Evolutionary conservation across 2,113 vertebrate species (phyloP), one percentile per base, ranked within the genome.

Genomic region (Cromileptes altivelis): DNA sequence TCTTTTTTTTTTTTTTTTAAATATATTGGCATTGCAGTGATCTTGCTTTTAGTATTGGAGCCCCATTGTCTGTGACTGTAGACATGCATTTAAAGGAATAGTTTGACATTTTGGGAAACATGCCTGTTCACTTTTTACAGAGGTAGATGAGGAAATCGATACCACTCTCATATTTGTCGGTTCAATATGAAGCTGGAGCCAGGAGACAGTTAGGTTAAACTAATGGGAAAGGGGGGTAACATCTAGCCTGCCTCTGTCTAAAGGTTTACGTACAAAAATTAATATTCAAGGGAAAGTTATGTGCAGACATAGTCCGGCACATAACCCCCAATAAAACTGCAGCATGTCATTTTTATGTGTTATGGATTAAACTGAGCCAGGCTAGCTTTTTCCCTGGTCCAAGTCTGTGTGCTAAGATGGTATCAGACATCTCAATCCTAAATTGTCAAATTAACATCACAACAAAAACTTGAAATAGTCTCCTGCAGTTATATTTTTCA

Each of bases 181-280:
- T 60, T 40, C 30, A 70, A 40, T 78, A 27, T 40, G 9, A 60
- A 70, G 10, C 45, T 40, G 19, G 76, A 78, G 56, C 45, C 45
- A 61, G 45, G 21, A 52, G 25, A 52, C 2, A 6, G 21, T 37
- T 60, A 12, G 42, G 23, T 40, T 37, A 52, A 52, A 70, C 21
- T 27, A 53, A 8, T n/a, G 2, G 30, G 11, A 40, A 25, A 21
- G 6, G 5, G 2, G 12, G 14, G 4, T 40, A 52, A 52, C 21
- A 3, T 4, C 7, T 23, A 11, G 13, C 45, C 13, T 50, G 6
- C 11, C 17, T 74, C 18, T 49, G 13, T 62, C 4, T 60, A n/a
- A 50, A 74, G n/a, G 2, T 10, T 4, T 40, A 33, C 6, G 19
- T 7, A 63, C 13, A 40, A 40, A 2, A 1, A n/a, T 3, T 6